Evolutionary conservation across 2,888 invertebrate genomes (phyloP).

Genomic region (Liopterus haemorrhoidalis): DNA sequence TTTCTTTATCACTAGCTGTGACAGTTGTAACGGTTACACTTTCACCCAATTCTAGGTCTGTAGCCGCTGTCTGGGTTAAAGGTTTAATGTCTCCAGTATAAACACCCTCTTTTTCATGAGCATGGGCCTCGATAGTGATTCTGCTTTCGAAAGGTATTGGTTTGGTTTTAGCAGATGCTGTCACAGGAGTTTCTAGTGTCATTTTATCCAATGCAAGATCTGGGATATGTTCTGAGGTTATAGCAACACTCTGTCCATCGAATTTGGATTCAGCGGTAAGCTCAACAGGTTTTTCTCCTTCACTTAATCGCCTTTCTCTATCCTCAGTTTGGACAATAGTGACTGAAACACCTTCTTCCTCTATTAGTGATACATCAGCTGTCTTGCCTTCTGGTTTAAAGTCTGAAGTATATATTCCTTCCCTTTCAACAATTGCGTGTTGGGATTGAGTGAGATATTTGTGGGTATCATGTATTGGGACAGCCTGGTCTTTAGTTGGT

Average conservation of each 20-base stretch:
- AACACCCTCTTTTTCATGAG: conserved; percentile 55
- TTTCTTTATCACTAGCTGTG: conserved; percentile 54
- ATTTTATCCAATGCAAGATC: conserved; percentile 42
- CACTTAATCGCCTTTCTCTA: conserved; percentile 48
- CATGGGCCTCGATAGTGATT: conserved; percentile 51
- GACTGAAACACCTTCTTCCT: conserved; percentile 56
- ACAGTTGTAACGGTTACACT: conserved; percentile 53
- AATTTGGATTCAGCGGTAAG: conserved; percentile 51
- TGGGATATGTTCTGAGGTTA: conserved; percentile 53
- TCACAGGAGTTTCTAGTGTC: conserved; percentile 38
- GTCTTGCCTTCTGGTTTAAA: conserved; percentile 51
- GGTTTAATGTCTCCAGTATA: conserved; percentile 44
- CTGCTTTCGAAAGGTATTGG: conserved; percentile 52
- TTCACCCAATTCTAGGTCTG: conserved; percentile 52
- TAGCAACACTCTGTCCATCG: conserved; percentile 52
- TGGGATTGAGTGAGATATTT: conserved; percentile 47
- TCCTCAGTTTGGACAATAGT: conserved; percentile 51
- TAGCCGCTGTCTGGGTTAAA: conserved; percentile 45
- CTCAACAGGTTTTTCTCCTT: conserved; percentile 42
- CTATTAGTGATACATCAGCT: conserved; percentile 49
- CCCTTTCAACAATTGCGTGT: conserved; percentile 49
- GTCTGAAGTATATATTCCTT: conserved; percentile 45
- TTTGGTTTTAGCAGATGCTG: conserved; percentile 46
- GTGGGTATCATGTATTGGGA: conserved; percentile 45
- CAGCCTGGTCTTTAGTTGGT: conserved; percentile 45